Evolutionary conservation across 2,888 invertebrate species (phyloP).

Genomic region (Graphium colonna): DNA sequence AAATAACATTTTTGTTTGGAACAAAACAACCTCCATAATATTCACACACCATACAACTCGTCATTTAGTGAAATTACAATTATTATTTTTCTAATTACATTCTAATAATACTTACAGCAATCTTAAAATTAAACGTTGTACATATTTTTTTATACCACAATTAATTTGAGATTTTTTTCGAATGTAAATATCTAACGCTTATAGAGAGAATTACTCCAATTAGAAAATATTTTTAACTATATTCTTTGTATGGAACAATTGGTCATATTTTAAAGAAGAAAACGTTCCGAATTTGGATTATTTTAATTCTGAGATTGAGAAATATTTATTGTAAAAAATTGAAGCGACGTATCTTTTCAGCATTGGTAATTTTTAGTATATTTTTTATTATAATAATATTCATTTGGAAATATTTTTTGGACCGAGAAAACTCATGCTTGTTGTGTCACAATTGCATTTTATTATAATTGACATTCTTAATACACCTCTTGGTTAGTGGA

Average conservation of each 20-base stretch:
- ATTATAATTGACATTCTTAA: conserved; percentile 3
- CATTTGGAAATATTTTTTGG: conserved; percentile 6
- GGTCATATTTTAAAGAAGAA: conserved; percentile 51
- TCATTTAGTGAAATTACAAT: conserved; percentile 73
- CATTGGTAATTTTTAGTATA: not conserved
- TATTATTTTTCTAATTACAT: conserved; percentile 73
- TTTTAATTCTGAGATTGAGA: not conserved
- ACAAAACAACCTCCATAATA: conserved; percentile 78
- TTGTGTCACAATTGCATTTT: not conserved
- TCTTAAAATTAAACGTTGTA: conserved; percentile 73
- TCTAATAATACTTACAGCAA: conserved; percentile 80
- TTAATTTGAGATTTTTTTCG: conserved; percentile 74
- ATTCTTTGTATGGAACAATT: conserved; percentile 47
- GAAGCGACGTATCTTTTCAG: conserved; percentile 12
- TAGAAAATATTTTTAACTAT: conserved; percentile 48
- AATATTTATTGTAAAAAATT: conserved; percentile 9
- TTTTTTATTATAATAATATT: conserved; percentile 2
- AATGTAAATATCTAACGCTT: conserved; percentile 68
- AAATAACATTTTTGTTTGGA: conserved; percentile 79
- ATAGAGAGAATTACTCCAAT: conserved; percentile 75
- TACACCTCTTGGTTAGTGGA: conserved; percentile 27
- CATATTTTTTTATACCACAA: conserved; percentile 73
- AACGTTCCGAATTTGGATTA: conserved; percentile 24
- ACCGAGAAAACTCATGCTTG: conserved; percentile 2
- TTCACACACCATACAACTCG: conserved; percentile 74